A percentile compares a stretch with the other conserved stretches of the same genome.
Evolutionary conservation across 2,113 vertebrate genomes (phyloP).

Genomic region (Regulus satrapa): DNA sequence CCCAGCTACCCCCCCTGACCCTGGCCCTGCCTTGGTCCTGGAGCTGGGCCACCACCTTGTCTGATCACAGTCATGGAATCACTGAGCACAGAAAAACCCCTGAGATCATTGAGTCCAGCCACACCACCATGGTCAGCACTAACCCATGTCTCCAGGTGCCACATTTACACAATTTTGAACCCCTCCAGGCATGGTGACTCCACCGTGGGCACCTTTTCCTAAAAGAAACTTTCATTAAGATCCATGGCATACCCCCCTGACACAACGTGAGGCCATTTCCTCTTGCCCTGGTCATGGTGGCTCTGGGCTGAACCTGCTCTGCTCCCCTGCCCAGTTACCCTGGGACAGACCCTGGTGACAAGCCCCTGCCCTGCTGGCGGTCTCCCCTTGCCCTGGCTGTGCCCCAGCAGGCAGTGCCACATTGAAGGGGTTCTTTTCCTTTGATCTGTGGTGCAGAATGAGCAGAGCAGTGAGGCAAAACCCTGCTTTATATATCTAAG

Average conservation of each 20-base stretch:
- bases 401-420: background rate
- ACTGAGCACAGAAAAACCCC: background rate
- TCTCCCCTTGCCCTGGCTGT: background rate
- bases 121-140: background rate
- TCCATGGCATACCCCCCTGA: background rate
- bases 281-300: background rate
- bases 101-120: background rate
- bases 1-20: background rate
- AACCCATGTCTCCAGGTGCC: background rate
- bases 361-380: rapidly evolving
- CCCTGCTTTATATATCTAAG: background rate
- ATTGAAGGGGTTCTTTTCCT: background rate
- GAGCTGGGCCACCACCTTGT: background rate
- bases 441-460: background rate
- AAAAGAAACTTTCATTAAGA: background rate
- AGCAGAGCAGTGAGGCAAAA: background rate
- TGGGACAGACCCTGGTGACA: background rate
- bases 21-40: background rate
- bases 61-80: background rate
- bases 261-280: background rate
- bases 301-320: background rate
- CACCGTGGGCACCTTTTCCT: background rate
- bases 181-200: background rate
- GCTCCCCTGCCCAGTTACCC: rapidly evolving
- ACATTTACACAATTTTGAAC: background rate